Base-by-base conservation (phyloP, 2,888 invertebrate genomes). In the Catocala fraxini region DNA sequence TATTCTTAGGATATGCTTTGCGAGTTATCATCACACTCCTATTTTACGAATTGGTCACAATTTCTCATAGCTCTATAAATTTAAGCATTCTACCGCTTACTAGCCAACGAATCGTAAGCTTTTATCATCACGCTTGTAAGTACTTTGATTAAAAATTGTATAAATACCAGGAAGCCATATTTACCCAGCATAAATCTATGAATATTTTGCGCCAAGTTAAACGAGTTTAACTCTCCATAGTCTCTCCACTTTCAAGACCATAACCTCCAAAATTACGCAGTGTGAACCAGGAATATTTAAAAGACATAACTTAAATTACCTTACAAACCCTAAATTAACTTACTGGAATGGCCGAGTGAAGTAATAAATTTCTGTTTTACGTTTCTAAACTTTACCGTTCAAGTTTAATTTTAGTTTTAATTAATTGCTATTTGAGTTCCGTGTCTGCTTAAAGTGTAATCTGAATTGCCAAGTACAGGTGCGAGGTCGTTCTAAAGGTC, bases 401-500 rank as follows among this genome's bases (percentile, higher is more conserved):
- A 64, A 65, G 48, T 70, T 35, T 49, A 49, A 65, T 51, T 59
- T 65, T 49, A 59, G 65, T 65, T 71, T 48, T 56, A 68, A 70
- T 65, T 55, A 66, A 62, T 58, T 13, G 42, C 39, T 62, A 54
- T 65, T 59, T 43, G 58, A 60, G 58, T 73, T 59, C 12, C 46
- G 34, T 59, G 54, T 59, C 53, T 55, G 45, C 43, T 53, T 41
- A 45, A 60, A 56, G 42, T 68, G 68, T 70, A 52, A 60, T 58
- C 42, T 43, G 56, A 33, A 34, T 55, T 57, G 5, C 7, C 9
- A 39, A 39, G 6, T 39, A 39, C 54, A 51, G 15, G 35, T 15
- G 25, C 53, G 52, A 42, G n/a, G 57, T 56, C 7, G 25, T 39
- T 39, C n/a, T 51, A 35, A 54, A n/a, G 53, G 56, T n/a, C 41